Evolutionary conservation across 2,797 vertebrate species (phyloP).

Genomic region (Rhabdomys pumilio): DNA sequence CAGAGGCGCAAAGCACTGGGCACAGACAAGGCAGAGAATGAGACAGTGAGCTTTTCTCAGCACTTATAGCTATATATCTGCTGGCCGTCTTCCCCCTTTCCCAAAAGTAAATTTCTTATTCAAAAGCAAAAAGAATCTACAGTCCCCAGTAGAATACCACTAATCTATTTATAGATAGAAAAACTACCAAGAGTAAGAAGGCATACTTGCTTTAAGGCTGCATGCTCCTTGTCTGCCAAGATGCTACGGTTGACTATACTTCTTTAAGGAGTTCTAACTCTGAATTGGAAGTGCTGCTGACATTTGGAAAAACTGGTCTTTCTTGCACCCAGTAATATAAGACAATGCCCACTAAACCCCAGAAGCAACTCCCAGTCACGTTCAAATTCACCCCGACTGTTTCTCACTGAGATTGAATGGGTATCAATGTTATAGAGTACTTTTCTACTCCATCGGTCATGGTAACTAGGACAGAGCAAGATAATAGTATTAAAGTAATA

Average conservation of each 20-base stretch:
- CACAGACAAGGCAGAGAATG: not conserved
- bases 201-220: not conserved
- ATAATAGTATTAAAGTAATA: not conserved
- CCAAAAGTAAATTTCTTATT: not conserved
- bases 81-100: not conserved
- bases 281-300: not conserved
- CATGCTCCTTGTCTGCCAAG: not conserved
- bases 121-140: not conserved
- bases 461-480: not conserved
- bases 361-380: not conserved
- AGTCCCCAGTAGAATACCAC: not conserved
- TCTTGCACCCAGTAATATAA: not conserved
- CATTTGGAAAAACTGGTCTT: not conserved
- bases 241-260: not conserved
- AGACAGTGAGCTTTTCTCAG: not conserved
- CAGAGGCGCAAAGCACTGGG: not conserved
- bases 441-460: not conserved
- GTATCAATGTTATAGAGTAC: not conserved
- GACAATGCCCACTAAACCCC: not conserved
- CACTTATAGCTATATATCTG: not conserved
- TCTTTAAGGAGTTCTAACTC: not conserved
- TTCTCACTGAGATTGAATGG: not conserved
- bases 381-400: not conserved
- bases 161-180: not conserved
- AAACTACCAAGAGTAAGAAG: not conserved